Conservation (phyloP, 2,888 invertebrate species). For the Pristionchus entomophagus region DNA sequence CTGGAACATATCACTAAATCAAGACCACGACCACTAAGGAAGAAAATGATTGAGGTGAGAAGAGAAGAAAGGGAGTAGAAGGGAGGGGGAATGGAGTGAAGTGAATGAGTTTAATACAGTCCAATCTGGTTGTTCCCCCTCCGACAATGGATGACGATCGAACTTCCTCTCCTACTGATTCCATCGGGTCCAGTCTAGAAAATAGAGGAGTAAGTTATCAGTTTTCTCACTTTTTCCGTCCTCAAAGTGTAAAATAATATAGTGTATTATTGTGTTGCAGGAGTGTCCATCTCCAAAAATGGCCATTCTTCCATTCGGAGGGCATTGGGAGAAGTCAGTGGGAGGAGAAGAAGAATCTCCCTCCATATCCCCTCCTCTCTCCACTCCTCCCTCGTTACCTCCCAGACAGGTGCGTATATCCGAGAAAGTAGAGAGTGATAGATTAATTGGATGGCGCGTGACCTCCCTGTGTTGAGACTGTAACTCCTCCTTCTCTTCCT, state of each 20-base stretch:
- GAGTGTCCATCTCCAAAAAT: slow-evolving; percentile 8
- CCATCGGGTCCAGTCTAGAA: slow-evolving; percentile 10
- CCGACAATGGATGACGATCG: slow-evolving; percentile 22
- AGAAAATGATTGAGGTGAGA: slow-evolving; percentile 37
- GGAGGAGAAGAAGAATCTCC: slow-evolving; percentile 6
- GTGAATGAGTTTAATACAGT: background rate
- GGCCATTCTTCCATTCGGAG: slow-evolving; percentile 33
- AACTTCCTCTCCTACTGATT: slow-evolving; percentile 43
- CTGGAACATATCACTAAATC: slow-evolving; percentile 62
- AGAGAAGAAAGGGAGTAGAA: background rate
- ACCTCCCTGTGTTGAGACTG: background rate
- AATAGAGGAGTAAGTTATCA: slow-evolving; percentile 11
- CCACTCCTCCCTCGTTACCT: background rate
- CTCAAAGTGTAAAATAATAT: background rate
- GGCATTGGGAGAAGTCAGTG: no score
- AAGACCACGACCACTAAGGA: slow-evolving; percentile 53
- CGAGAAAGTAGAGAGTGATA: no score
- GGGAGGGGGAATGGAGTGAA: background rate
- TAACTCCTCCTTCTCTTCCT: slow-evolving; percentile 45
- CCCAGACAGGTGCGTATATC: slow-evolving; percentile 42
- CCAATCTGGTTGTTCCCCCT: background rate
- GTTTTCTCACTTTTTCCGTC: background rate
- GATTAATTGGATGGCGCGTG: no score
- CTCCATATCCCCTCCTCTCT: background rate
- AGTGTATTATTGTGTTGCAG: background rate